phyloP scores from a whole-genome alignment of 1,140 invertebrate genomes.

The Muscidifurax raptorellus region DNA sequence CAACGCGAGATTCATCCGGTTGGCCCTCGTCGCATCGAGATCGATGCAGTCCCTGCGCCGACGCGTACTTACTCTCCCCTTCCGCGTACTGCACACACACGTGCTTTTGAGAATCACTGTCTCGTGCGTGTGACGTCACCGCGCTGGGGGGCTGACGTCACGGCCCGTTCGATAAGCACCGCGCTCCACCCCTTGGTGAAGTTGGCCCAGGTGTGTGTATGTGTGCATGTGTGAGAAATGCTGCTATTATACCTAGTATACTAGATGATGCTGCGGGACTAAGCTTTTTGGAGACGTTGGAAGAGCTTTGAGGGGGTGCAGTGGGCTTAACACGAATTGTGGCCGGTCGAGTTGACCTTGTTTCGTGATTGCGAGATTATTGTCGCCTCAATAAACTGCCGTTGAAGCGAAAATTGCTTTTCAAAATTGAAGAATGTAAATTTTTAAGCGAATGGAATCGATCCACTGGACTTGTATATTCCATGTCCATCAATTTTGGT shows the following conservation, averaged over 20 bases:
- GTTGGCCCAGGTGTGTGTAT: not conserved
- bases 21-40: slow-evolving; percentile 46
- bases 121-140: slow-evolving; percentile 26
- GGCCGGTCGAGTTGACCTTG: too few species aligned
- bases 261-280: not conserved
- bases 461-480: not conserved
- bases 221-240: not conserved
- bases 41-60: slow-evolving; percentile 49
- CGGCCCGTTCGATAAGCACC: slow-evolving; percentile 13
- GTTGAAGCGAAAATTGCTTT: too few species aligned
- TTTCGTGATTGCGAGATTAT: too few species aligned
- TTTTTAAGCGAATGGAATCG: too few species aligned
- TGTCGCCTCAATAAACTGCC: too few species aligned
- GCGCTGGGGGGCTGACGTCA: slow-evolving; percentile 21
- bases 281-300: not conserved
- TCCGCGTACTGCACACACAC: not conserved
- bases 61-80: slow-evolving; percentile 24
- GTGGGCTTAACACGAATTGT: too few species aligned
- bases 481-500: not conserved
- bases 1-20: slow-evolving; percentile 2
- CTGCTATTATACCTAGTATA: not conserved
- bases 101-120: slow-evolving; percentile 41
- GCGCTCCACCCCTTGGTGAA: not conserved
- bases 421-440: too few species aligned
- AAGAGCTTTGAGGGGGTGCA: not conserved